Evolutionary conservation across 2,113 vertebrate genomes (phyloP).

Genomic region (Alosa alosa): DNA sequence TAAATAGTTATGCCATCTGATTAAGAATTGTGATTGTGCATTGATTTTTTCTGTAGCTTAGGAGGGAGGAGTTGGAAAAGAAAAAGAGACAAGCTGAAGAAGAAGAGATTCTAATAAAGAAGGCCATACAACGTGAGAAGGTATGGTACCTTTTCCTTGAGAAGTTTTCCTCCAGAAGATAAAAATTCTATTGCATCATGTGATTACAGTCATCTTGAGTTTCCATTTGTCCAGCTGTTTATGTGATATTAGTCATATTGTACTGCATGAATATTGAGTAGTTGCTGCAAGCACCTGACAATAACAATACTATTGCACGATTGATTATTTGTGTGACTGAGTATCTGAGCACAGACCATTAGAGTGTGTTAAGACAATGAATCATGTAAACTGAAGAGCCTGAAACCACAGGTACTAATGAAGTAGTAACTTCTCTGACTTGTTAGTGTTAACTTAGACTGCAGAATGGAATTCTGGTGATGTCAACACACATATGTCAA

Average conservation of each 20-base stretch:
- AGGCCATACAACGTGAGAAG: conserved; percentile 78
- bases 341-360: no score
- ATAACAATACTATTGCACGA: no score
- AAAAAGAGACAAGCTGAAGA: conserved; percentile 76
- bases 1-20: no score
- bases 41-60: conserved; percentile 58
- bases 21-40: background rate
- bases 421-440: conserved; percentile 24
- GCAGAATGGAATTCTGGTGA: conserved; percentile 24
- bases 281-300: no score
- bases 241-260: no score
- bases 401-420: background rate
- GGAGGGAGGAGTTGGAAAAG: conserved; percentile 68
- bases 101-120: conserved; percentile 69
- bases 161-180: background rate
- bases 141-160: conserved; percentile 55
- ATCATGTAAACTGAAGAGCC: no score
- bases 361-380: no score
- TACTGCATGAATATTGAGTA: no score
- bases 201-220: no score
- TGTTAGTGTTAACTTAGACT: background rate
- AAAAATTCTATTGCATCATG: no score
- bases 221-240: no score
- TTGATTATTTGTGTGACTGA: no score
- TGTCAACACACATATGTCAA: conserved; percentile 8